Percentiles rank a stretch among this genome's conserved stretches.
These are phyloP conservation scores for Scomber japonicus DNA, from an alignment of 2,113 vertebrate genomes.

Conservation along the genomic window DNA sequence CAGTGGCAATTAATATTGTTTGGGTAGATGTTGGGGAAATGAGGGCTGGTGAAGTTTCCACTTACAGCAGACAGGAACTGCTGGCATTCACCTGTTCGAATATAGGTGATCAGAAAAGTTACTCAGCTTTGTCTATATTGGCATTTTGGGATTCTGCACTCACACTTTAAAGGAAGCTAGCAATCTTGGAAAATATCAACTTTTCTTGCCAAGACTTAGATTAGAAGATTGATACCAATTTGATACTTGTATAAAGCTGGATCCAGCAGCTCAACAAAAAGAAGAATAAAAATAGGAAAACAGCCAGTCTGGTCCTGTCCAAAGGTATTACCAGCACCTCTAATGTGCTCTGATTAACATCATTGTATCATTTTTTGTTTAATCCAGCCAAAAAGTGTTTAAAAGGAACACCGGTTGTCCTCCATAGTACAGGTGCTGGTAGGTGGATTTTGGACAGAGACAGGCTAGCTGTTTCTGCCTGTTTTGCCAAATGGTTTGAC, in stretches of 20 bases:
- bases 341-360: too few species aligned
- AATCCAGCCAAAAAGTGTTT: too few species aligned
- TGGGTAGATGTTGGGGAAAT: constrained; percentile 93
- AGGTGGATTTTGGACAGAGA: too few species aligned
- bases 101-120: background rate
- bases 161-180: background rate
- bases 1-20: constrained; percentile 98
- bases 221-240: background rate
- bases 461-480: too few species aligned
- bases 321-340: too few species aligned
- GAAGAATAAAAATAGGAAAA: too few species aligned
- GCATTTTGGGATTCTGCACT: too few species aligned
- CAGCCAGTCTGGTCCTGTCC: too few species aligned
- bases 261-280: background rate
- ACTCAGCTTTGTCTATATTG: background rate
- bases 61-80: constrained; percentile 87
- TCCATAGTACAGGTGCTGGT: too few species aligned
- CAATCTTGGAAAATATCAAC: background rate
- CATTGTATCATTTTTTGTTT: too few species aligned
- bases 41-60: constrained; percentile 95
- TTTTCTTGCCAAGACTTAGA: background rate
- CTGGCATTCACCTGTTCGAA: constrained; percentile 92
- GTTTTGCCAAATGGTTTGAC: background rate
- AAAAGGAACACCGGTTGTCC: too few species aligned
- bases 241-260: background rate